phyloP scores from a whole-genome alignment of 2,113 vertebrate species.

The Pachyramphus minor region DNA sequence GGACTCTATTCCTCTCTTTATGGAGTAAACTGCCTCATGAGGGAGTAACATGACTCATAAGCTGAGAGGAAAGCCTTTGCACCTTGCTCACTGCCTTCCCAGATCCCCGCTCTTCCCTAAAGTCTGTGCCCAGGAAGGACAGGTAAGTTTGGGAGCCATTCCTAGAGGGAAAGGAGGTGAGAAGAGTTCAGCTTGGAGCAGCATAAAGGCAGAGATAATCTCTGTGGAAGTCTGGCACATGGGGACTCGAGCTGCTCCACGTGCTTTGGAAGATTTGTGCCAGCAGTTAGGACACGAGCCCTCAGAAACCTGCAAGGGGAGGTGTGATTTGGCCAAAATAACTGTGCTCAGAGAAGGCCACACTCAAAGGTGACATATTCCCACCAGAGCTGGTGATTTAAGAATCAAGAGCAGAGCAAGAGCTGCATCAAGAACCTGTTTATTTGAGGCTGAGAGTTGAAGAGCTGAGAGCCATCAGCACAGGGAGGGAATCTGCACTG shows the following conservation, averaged over 20 bases:
- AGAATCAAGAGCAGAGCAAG: background rate
- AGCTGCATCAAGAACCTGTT: background rate
- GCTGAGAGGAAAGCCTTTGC: background rate
- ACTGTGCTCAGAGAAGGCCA: background rate
- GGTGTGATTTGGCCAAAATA: background rate
- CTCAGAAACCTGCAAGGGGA: background rate
- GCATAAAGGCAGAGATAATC: background rate
- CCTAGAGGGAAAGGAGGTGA: background rate
- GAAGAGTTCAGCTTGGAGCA: background rate
- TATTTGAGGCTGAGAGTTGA: background rate
- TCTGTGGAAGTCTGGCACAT: background rate
- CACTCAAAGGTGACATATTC: background rate
- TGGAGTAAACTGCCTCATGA: background rate
- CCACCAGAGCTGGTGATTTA: background rate
- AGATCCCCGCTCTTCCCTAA: background rate
- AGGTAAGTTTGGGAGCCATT: background rate
- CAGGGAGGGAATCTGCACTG: background rate
- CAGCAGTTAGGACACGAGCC: background rate
- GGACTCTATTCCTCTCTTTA: background rate
- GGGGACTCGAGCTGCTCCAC: background rate
- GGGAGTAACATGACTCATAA: background rate
- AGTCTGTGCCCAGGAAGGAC: background rate
- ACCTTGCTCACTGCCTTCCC: background rate
- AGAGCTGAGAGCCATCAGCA: background rate
- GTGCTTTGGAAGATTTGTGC: background rate